Percentiles rank a stretch among this genome's conserved stretches.
Conservation (phyloP, 2,888 invertebrate genomes). For the Acleris emargana region DNA sequence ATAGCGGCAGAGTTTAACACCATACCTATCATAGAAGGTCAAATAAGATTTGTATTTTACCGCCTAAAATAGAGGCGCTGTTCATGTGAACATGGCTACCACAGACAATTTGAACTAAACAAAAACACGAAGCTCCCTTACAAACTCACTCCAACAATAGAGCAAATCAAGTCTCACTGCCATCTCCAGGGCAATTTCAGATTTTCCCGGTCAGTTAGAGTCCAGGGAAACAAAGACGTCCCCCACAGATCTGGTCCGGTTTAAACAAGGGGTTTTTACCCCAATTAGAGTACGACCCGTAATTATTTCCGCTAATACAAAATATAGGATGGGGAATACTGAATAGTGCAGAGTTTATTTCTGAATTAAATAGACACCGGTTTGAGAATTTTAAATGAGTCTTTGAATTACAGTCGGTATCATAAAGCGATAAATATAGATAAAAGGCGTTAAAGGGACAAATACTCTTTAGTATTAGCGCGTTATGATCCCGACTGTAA, state of each 20-base stretch:
- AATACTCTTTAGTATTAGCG: too few relatives aligned
- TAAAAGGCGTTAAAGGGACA: too few relatives aligned
- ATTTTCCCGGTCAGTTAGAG: conserved; percentile 74
- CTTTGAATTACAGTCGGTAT: too few relatives aligned
- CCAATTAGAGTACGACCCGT: conserved; percentile 70
- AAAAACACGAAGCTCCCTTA: conserved; percentile 9
- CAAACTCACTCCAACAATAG: conserved; percentile 52
- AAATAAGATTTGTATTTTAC: too few relatives aligned
- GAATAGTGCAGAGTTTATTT: conserved; percentile 4
- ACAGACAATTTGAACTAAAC: background rate
- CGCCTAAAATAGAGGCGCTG: too few relatives aligned
- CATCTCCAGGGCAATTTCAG: conserved; percentile 63
- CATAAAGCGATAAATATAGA: too few relatives aligned
- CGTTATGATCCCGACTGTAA: too few relatives aligned
- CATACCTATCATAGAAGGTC: too few relatives aligned
- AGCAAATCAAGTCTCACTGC: conserved; percentile 55
- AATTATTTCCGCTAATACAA: conserved; percentile 75
- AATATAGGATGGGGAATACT: conserved; percentile 43
- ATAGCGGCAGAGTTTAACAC: too few relatives aligned
- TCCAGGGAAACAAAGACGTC: conserved; percentile 66
- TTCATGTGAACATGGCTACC: too few relatives aligned
- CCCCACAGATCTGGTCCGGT: conserved; percentile 69
- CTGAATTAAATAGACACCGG: too few relatives aligned
- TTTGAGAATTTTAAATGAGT: too few relatives aligned
- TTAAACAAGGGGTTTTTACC: conserved; percentile 78